These are phyloP conservation scores for Chrysopa pallens DNA, from an alignment of 1,140 invertebrate genomes.

Conservation along the genomic window DNA sequence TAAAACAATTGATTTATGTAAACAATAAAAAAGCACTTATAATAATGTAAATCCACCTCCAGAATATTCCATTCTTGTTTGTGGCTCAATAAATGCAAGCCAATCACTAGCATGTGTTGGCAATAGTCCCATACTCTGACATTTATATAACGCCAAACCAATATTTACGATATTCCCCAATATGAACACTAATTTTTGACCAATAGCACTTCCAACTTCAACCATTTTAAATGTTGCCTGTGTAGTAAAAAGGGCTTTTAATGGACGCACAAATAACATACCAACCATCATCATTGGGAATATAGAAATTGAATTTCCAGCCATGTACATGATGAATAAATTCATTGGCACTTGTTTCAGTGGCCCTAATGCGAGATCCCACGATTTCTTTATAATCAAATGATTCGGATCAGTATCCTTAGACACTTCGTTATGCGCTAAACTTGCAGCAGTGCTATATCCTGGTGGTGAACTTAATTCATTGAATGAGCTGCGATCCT, in stretches of 20 bases:
- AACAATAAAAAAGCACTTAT: constrained; percentile 21
- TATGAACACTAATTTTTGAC: constrained; percentile 89
- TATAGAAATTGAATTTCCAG: constrained; percentile 96
- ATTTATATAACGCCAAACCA: constrained; percentile 90
- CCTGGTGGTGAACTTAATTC: constrained; percentile 59
- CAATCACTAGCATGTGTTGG: constrained; percentile 97
- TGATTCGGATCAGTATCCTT: constrained; percentile 61
- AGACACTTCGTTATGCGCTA: constrained; percentile 53
- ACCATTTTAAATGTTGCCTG: constrained; percentile 89
- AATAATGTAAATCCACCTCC: constrained; percentile 63
- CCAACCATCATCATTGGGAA: constrained; percentile 99
- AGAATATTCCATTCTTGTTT: constrained; percentile 70
- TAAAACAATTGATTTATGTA: constrained; percentile 9
- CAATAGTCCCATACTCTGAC: constrained; percentile 94
- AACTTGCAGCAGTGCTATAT: constrained; percentile 50
- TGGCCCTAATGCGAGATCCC: constrained; percentile 92
- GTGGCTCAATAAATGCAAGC: constrained; percentile 92
- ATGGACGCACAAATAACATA: constrained; percentile 90
- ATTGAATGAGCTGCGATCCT: background rate
- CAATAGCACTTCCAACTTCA: constrained; percentile 76
- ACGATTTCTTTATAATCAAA: constrained; percentile 86
- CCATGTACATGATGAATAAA: constrained; percentile 99
- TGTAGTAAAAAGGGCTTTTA: constrained; percentile 85
- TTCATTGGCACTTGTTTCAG: constrained; percentile 98
- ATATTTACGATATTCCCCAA: constrained; percentile 90